Evolutionary conservation across 2,113 vertebrate genomes (phyloP).

Genomic region (Eira barbara): DNA sequence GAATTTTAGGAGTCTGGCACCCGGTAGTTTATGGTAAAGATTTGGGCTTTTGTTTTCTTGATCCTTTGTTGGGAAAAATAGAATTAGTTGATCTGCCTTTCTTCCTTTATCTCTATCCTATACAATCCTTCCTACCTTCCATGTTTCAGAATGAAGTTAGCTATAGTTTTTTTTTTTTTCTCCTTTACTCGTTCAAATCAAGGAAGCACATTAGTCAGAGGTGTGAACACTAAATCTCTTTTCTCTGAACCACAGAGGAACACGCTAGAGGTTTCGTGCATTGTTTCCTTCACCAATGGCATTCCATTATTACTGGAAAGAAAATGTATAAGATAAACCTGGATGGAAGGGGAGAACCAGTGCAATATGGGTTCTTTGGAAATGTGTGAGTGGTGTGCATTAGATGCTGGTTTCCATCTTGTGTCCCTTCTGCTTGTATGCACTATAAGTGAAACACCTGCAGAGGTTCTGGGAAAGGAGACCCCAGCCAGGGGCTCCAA

Average conservation of each 20-base stretch:
- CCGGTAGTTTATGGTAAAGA: background rate
- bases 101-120: background rate
- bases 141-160: background rate
- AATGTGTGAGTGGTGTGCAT: background rate
- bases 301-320: background rate
- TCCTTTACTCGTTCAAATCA: background rate
- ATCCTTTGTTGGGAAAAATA: background rate
- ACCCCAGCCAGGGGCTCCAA: background rate
- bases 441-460: too few species aligned
- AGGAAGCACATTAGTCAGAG: background rate
- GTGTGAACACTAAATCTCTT: background rate
- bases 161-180: background rate
- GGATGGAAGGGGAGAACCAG: background rate
- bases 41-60: background rate
- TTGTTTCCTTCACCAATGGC: background rate
- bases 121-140: background rate
- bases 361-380: background rate
- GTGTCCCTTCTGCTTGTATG: rapidly evolving
- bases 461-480: background rate
- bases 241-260: background rate
- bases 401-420: background rate
- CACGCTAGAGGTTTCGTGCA: background rate
- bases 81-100: background rate
- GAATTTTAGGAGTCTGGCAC: conserved; percentile 15
- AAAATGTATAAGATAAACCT: background rate